Evolutionary conservation across 2,113 vertebrate genomes (phyloP).

Genomic region (Noturus placidus): DNA sequence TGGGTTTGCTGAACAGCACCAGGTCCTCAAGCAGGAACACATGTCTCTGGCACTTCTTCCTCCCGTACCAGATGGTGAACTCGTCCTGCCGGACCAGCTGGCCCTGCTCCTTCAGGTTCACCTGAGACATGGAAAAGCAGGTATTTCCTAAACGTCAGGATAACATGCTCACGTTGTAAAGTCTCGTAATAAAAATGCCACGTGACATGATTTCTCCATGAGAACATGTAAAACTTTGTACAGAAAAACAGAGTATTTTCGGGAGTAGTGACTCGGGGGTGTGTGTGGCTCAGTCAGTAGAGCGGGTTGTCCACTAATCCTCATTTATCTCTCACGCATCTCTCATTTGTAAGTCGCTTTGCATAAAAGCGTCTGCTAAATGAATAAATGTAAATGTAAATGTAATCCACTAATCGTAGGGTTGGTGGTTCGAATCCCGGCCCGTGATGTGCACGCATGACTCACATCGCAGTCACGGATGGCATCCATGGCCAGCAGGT

Average conservation of each 20-base stretch:
- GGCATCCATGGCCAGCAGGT: constrained; percentile 95
- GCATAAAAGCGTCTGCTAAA: no score
- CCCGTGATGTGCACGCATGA: not conserved
- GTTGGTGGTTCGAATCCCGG: no score
- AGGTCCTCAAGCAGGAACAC: constrained; percentile 87
- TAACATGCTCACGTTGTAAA: not conserved
- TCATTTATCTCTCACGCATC: no score
- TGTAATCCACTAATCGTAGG: no score
- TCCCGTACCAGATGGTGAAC: constrained; percentile 78
- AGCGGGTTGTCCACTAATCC: no score
- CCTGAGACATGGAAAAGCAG: constrained; percentile 62
- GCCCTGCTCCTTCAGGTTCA: constrained; percentile 87
- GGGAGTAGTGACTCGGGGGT: not conserved
- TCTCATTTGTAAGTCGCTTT: no score
- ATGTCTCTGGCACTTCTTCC: constrained; percentile 78
- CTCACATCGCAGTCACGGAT: constrained; percentile 93
- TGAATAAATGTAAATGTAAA: no score
- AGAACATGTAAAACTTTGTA: not conserved
- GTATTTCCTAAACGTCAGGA: not conserved
- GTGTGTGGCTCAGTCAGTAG: no score
- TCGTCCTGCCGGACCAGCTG: constrained; percentile 84
- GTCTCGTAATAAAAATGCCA: not conserved
- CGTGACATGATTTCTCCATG: not conserved
- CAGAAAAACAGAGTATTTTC: not conserved
- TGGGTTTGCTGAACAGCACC: constrained; percentile 86